Conservation (phyloP, 2,888 invertebrate species). For the Rhaphigaster nebulosa region DNA sequence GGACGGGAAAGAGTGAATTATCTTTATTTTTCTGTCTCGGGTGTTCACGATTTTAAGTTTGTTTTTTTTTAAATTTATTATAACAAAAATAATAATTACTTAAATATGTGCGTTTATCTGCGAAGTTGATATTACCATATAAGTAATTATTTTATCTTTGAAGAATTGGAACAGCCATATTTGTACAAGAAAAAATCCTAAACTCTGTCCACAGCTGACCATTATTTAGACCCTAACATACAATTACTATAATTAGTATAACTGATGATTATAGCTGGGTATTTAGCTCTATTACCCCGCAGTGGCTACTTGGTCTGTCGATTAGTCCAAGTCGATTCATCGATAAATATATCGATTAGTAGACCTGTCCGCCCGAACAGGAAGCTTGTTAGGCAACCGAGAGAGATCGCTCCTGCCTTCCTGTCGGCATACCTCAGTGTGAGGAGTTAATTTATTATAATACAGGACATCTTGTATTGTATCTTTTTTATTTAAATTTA, state of each 20-base stretch:
- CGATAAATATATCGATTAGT: background rate
- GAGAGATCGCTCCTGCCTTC: background rate
- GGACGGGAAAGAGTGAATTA: no score
- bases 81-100: no score
- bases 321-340: no score
- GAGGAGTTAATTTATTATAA: background rate
- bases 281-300: no score
- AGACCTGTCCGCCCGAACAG: background rate
- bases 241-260: background rate
- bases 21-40: no score
- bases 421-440: background rate
- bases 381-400: background rate
- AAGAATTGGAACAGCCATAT: background rate
- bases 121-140: no score
- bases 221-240: background rate
- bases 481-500: no score
- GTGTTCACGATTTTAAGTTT: no score
- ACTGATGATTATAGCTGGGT: background rate
- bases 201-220: background rate
- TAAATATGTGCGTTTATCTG: no score
- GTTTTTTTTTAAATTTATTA: no score
- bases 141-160: background rate
- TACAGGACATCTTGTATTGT: background rate
- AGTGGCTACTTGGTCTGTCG: no score
- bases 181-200: background rate